Evolutionary conservation across 1,140 invertebrate genomes (phyloP).

Genomic region (Procambarus virginalis): DNA sequence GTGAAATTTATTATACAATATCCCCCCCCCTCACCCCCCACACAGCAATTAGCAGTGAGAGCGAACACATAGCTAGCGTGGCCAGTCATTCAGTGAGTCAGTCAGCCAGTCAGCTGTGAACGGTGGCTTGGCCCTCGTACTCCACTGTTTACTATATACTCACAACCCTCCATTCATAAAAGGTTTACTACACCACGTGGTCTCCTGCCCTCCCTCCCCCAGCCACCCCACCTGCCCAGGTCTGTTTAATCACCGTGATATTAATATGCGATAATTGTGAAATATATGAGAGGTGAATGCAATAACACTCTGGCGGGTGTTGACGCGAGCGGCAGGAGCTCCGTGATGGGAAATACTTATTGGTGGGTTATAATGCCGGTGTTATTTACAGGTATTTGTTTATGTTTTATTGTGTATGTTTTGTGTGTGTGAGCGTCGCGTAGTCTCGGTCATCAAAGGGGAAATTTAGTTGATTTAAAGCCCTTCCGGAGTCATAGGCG

Average conservation of each 20-base stretch:
- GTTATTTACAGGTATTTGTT: too few relatives aligned
- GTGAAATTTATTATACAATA: too few relatives aligned
- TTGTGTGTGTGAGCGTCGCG: background rate
- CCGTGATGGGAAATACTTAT: background rate
- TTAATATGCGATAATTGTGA: background rate
- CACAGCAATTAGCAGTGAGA: too few relatives aligned
- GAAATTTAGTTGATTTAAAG: too few relatives aligned
- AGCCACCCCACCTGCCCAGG: background rate
- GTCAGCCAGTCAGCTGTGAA: too few relatives aligned
- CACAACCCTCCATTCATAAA: background rate
- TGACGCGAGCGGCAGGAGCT: background rate
- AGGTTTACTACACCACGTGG: background rate
- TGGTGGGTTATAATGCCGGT: background rate
- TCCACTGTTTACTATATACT: background rate
- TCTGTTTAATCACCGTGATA: background rate
- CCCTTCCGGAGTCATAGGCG: too few relatives aligned
- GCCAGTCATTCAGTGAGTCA: too few relatives aligned
- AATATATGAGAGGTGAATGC: background rate
- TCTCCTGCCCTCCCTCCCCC: too few relatives aligned
- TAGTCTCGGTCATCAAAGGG: too few relatives aligned
- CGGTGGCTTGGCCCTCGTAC: background rate
- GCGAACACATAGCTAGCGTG: too few relatives aligned
- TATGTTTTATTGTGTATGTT: background rate
- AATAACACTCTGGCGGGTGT: background rate
- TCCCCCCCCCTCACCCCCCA: too few relatives aligned